Conservation (phyloP, 2,888 invertebrate genomes). For the Macaria liturata region DNA sequence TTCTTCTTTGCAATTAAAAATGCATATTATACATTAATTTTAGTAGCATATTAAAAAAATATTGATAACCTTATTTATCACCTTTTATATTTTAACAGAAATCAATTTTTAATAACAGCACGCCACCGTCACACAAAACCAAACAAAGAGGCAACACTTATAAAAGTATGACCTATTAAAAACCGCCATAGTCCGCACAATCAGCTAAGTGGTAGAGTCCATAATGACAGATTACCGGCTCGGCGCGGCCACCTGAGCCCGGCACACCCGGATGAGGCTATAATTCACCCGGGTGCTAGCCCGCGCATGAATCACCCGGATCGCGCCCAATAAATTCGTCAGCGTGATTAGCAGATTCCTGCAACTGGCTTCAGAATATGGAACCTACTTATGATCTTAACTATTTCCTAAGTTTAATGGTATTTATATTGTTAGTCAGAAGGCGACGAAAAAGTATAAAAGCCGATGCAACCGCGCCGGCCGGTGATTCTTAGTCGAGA, state of each 20-base stretch:
- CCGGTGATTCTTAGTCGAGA: too few relatives aligned
- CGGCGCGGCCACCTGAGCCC: constrained; percentile 64
- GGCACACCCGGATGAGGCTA: constrained; percentile 56
- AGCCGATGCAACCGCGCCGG: too few relatives aligned
- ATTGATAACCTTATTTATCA: too few relatives aligned
- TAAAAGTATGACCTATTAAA: constrained; percentile 3
- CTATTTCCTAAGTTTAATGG: too few relatives aligned
- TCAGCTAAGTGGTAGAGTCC: constrained; percentile 57
- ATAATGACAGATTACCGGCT: constrained; percentile 74
- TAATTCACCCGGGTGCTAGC: constrained; percentile 56
- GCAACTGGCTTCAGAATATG: constrained; percentile 33
- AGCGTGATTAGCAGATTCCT: constrained; percentile 61
- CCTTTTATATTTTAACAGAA: too few relatives aligned
- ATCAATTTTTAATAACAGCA: too few relatives aligned
- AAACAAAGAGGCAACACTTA: not conserved
- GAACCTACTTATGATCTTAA: constrained; percentile 25
- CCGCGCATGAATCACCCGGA: constrained; percentile 65
- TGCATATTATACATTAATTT: too few relatives aligned
- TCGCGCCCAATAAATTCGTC: constrained; percentile 77
- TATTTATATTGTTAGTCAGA: too few relatives aligned
- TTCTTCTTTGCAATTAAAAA: too few relatives aligned
- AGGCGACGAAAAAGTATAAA: too few relatives aligned
- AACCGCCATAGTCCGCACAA: constrained; percentile 16
- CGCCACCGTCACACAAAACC: too few relatives aligned
- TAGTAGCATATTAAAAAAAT: too few relatives aligned